Percentiles rank a stretch among this genome's conserved stretches.
Conservation (phyloP, 2,797 vertebrate genomes). For the Enteromius thamalakanensis region DNA sequence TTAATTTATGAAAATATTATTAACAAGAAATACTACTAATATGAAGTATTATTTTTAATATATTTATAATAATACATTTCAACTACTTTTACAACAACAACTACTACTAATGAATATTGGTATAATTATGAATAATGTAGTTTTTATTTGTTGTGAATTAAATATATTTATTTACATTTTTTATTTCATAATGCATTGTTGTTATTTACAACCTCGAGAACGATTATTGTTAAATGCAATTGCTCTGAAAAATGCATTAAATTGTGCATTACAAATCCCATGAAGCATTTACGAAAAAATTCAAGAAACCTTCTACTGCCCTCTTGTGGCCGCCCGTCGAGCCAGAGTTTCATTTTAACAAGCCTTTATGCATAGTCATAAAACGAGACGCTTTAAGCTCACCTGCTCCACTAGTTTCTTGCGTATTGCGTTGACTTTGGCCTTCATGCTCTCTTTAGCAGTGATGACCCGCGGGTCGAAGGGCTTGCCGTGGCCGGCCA, state of each 20-base stretch:
- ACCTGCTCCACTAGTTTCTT: slow-evolving; percentile 82
- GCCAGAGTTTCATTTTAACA: not conserved
- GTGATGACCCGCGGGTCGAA: slow-evolving; percentile 78
- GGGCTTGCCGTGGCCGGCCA: slow-evolving; percentile 74
- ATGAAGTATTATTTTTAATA: not conserved
- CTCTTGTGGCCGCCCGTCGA: slow-evolving; percentile 63
- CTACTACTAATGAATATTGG: not conserved
- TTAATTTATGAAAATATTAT: not conserved
- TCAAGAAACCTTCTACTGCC: slow-evolving; percentile 61
- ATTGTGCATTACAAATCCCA: not conserved
- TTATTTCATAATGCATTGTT: not conserved
- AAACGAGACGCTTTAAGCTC: slow-evolving; percentile 26
- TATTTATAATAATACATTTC: not conserved
- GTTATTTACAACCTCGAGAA: not conserved
- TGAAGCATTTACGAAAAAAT: not conserved
- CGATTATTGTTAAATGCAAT: no score
- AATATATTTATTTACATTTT: not conserved
- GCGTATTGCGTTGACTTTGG: slow-evolving; percentile 72
- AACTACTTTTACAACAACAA: not conserved
- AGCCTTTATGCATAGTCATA: not conserved
- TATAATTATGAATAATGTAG: not conserved
- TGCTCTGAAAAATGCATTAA: not conserved
- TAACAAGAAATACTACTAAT: not conserved
- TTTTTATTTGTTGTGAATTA: not conserved
- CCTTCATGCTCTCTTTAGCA: slow-evolving; percentile 83